phyloP scores from a whole-genome alignment of 2,888 invertebrate species.

The Adela reaumurella region DNA sequence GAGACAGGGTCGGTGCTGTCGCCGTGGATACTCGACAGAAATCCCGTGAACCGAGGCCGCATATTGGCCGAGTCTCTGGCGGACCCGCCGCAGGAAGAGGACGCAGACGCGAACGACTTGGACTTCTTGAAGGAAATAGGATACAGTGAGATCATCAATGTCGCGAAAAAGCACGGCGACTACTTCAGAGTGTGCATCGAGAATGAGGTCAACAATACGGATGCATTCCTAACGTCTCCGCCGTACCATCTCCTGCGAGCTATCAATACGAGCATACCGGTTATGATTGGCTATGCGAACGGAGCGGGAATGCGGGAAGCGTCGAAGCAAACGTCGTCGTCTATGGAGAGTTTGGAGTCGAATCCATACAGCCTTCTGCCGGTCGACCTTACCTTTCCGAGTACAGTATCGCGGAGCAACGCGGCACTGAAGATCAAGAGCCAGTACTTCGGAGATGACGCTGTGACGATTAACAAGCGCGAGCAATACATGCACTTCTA shows the following conservation, averaged over 20 bases:
- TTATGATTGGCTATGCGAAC: conserved; percentile 31
- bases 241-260: conserved; percentile 25
- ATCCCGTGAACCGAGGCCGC: conserved; percentile 13
- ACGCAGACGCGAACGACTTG: conserved; percentile 8
- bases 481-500: conserved; percentile 22
- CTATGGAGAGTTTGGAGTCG: conserved; percentile 20
- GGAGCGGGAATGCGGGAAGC: conserved; percentile 29
- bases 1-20: conserved; percentile 36
- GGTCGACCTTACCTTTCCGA: conserved; percentile 25
- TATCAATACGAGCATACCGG: conserved; percentile 17
- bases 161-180: conserved; percentile 16
- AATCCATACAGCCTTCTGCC: conserved; percentile 23
- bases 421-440: conserved; percentile 19
- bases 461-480: conserved; percentile 17
- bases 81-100: no score
- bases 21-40: conserved; percentile 22
- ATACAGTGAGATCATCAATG: conserved; percentile 16
- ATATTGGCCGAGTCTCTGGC: conserved; percentile 40
- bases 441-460: conserved; percentile 25
- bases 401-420: conserved; percentile 13
- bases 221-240: conserved; percentile 22
- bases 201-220: conserved; percentile 9
- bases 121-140: conserved; percentile 15
- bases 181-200: conserved; percentile 29
- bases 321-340: conserved; percentile 17